These are phyloP conservation scores for Ellobius talpinus DNA, from an alignment of 2,113 vertebrate genomes.

Conservation along the genomic window DNA sequence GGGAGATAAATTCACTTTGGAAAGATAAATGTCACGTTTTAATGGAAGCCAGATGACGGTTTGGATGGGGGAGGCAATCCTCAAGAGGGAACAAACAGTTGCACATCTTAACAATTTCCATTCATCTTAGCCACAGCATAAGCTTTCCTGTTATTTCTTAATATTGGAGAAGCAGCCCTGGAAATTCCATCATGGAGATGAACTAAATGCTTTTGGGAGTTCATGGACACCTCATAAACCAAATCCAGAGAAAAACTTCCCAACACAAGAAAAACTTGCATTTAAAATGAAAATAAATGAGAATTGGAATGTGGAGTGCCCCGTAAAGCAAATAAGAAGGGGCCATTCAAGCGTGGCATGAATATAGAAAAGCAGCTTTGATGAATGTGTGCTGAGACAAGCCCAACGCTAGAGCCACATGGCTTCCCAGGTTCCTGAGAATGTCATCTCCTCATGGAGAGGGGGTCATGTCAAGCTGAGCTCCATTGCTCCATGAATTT, in stretches of 20 bases:
- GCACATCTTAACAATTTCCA: slow-evolving; percentile 66
- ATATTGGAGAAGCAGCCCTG: slow-evolving; percentile 46
- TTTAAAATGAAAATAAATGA: not conserved
- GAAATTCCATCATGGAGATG: slow-evolving; percentile 51
- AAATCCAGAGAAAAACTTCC: not conserved
- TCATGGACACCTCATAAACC: not conserved
- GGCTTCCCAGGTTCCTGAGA: not conserved
- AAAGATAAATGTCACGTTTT: slow-evolving; percentile 78
- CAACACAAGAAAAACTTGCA: slow-evolving; percentile 15
- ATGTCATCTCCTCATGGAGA: not conserved
- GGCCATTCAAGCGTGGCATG: rapidly evolving
- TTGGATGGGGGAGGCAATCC: not conserved
- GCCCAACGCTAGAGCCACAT: not conserved
- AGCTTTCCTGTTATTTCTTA: slow-evolving; percentile 62
- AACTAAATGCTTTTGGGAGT: slow-evolving; percentile 10
- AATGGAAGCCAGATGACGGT: slow-evolving; percentile 70
- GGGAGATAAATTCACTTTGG: slow-evolving; percentile 67
- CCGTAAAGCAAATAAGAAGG: not conserved
- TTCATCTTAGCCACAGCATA: slow-evolving; percentile 25
- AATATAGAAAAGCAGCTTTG: rapidly evolving
- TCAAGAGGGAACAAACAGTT: slow-evolving; percentile 4
- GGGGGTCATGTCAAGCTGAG: not conserved
- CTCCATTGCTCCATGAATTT: not conserved
- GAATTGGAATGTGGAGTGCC: not conserved
- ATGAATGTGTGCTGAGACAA: rapidly evolving